Evolutionary conservation across 2,888 invertebrate species (phyloP).

Genomic region (Siphlonurus alternatus): DNA sequence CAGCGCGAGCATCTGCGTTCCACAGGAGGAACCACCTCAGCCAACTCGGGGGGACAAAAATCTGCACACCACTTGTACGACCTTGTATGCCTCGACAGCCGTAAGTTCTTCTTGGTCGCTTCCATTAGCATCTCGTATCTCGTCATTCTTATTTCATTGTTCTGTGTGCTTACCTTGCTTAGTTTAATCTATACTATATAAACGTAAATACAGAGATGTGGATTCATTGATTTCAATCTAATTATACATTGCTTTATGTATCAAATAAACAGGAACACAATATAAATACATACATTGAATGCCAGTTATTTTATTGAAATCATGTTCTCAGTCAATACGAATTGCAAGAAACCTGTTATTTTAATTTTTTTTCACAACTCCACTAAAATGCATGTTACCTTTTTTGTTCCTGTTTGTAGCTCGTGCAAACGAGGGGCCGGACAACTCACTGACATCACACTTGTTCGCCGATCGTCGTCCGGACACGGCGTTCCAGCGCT

Average conservation of each 20-base stretch:
- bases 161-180: no score
- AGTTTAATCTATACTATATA: no score
- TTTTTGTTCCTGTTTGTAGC: conserved; percentile 34
- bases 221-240: no score
- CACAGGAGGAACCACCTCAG: conserved; percentile 25
- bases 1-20: conserved; percentile 76
- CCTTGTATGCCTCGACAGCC: conserved; percentile 75
- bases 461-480: conserved; percentile 64
- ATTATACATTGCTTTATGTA: no score
- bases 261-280: no score
- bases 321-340: no score
- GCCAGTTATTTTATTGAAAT: no score
- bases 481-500: conserved; percentile 77
- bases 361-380: no score
- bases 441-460: conserved; percentile 71
- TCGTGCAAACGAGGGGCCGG: conserved; percentile 75
- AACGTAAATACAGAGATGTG: no score
- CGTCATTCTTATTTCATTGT: no score
- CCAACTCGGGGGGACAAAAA: background rate
- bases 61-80: conserved; percentile 62
- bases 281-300: no score
- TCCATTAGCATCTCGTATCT: background rate
- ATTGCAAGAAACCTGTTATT: no score
- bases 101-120: conserved; percentile 43
- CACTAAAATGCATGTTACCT: background rate